phyloP scores from a whole-genome alignment of 2,888 invertebrate species.

The Drosophila testacea region DNA sequence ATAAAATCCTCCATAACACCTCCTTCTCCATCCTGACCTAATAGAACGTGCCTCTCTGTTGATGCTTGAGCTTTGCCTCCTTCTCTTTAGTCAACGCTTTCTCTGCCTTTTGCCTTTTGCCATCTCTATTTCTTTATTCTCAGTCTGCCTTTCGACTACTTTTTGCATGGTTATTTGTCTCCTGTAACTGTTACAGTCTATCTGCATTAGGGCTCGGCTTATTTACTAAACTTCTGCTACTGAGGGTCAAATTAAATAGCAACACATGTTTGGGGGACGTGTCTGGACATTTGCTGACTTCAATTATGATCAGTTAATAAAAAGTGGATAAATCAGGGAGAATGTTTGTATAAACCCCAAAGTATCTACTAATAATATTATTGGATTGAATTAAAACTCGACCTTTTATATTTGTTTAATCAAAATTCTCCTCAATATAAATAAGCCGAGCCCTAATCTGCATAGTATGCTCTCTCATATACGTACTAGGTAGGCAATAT shows the following conservation, averaged over 20 bases:
- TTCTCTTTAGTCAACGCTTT: constrained; percentile 9
- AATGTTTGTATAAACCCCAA: no score
- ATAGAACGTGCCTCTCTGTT: constrained; percentile 54
- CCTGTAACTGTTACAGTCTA: constrained; percentile 31
- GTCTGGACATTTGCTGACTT: no score
- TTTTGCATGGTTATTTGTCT: constrained; percentile 29
- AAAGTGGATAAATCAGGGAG: no score
- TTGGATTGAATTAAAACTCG: no score
- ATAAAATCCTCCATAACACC: constrained; percentile 56
- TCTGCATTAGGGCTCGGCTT: not conserved
- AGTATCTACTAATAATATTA: no score
- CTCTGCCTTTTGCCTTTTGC: not conserved
- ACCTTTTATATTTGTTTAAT: no score
- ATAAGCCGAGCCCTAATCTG: not conserved
- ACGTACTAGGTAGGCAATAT: constrained; percentile 1
- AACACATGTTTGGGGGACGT: no score
- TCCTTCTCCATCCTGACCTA: not conserved
- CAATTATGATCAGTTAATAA: no score
- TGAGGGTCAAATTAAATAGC: no score
- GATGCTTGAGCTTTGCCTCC: constrained; percentile 61
- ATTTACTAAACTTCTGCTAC: no score
- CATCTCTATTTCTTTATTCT: not conserved
- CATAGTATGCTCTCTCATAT: constrained; percentile 16
- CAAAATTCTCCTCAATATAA: no score
- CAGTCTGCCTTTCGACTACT: constrained; percentile 7